phyloP scores from a whole-genome alignment of 1,140 invertebrate genomes.

The Mamestra configurata region DNA sequence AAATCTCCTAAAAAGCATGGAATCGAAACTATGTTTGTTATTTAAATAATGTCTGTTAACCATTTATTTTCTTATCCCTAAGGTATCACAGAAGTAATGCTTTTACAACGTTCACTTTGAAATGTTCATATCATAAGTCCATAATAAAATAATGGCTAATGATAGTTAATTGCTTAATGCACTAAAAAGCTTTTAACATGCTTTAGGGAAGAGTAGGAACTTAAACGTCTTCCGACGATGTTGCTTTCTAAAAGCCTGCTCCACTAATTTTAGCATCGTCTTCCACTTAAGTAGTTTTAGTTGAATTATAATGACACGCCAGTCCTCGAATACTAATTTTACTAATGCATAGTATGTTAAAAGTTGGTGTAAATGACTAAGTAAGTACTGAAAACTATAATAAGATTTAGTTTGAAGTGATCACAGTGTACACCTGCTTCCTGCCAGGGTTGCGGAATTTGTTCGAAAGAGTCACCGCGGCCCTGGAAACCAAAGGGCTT shows the following conservation, averaged over 20 bases:
- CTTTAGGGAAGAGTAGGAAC: constrained; percentile 2
- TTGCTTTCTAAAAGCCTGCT: constrained; percentile 24
- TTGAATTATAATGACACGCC: constrained; percentile 26
- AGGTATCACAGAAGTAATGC: not conserved
- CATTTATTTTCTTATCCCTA: not conserved
- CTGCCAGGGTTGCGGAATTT: too few species aligned
- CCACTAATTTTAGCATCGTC: constrained; percentile 27
- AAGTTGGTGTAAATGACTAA: not conserved
- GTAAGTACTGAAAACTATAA: not conserved
- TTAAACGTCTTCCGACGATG: constrained; percentile 9
- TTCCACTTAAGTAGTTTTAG: constrained; percentile 31
- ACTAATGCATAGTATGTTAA: not conserved
- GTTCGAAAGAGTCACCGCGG: too few species aligned
- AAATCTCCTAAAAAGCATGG: too few species aligned
- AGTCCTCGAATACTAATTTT: constrained; percentile 18
- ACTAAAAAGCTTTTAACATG: constrained; percentile 28
- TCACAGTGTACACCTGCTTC: too few species aligned
- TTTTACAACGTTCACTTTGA: not conserved
- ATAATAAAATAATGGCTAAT: constrained; percentile 12
- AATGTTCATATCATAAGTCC: not conserved
- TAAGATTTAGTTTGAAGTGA: too few species aligned
- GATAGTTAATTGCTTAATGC: constrained; percentile 24
- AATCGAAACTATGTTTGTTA: too few species aligned
- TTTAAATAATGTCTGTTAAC: too few species aligned
- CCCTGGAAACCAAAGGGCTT: too few species aligned